phyloP scores from a whole-genome alignment of 2,888 invertebrate genomes.

The Drosophila anceps region DNA sequence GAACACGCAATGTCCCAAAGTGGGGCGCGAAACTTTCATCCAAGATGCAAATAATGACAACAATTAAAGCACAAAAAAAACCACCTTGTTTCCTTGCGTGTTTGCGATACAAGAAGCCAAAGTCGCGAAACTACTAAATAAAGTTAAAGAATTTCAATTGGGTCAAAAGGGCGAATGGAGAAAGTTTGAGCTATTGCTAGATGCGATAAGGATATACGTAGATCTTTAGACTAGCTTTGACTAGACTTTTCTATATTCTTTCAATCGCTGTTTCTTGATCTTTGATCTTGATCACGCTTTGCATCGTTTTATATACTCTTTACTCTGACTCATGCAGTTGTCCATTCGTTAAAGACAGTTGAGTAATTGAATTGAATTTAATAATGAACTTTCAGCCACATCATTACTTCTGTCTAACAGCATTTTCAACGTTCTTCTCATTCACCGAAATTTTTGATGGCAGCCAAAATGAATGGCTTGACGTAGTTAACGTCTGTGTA shows the following conservation, averaged over 20 bases:
- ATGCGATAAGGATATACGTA: no score
- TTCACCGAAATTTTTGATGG: not conserved
- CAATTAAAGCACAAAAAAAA: constrained; percentile 47
- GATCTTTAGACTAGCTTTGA: not conserved
- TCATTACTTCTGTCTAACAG: not conserved
- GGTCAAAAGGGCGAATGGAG: not conserved
- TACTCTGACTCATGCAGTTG: not conserved
- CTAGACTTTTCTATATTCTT: not conserved
- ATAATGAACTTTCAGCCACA: not conserved
- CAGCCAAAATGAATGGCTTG: constrained; percentile 51
- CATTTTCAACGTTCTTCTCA: not conserved
- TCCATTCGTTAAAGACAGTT: not conserved
- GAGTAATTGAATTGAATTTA: not conserved
- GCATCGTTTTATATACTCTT: not conserved
- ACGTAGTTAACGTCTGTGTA: constrained; percentile 88
- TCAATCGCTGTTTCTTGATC: no score
- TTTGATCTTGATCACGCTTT: no score
- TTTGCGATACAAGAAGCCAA: not conserved
- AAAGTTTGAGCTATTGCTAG: not conserved
- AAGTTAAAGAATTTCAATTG: constrained; percentile 1
- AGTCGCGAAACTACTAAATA: not conserved
- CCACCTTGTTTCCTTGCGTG: constrained; percentile 35
- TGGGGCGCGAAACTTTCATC: constrained; percentile 37
- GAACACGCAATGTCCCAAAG: constrained; percentile 43
- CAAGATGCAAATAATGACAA: constrained; percentile 60